These are phyloP conservation scores for Pelecanus crispus DNA, from an alignment of 2,113 vertebrate genomes.

Conservation along the genomic window DNA sequence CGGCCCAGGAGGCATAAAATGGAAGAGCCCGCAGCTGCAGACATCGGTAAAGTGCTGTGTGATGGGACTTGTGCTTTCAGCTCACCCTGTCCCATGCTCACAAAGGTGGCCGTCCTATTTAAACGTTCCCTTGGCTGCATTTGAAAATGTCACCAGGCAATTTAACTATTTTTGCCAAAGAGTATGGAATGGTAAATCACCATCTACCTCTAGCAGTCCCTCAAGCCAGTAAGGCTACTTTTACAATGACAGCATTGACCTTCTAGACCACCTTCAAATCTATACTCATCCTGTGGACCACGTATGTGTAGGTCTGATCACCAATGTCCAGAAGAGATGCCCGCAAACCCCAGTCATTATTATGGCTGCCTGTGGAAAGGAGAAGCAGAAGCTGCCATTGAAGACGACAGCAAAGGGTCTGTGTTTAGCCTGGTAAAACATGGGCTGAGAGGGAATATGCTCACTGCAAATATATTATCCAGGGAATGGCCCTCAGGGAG, in stretches of 20 bases:
- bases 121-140: background rate
- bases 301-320: background rate
- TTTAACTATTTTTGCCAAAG: background rate
- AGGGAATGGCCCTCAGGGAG: background rate
- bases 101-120: background rate
- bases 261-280: background rate
- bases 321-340: background rate
- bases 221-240: background rate
- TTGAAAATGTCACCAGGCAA: background rate
- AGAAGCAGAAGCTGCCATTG: background rate
- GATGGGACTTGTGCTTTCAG: background rate
- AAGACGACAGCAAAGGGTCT: background rate
- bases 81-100: background rate
- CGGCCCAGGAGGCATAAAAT: background rate
- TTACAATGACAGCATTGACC: background rate
- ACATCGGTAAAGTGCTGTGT: background rate
- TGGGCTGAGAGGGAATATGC: background rate
- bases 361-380: background rate
- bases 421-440: background rate
- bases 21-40: background rate
- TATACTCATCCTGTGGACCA: background rate
- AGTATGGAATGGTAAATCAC: background rate
- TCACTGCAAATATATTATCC: background rate
- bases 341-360: background rate
- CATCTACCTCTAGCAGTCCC: background rate